These are phyloP conservation scores for Cataglyphis rosenhaueri DNA, from an alignment of 2,888 invertebrate genomes.

Conservation along the genomic window DNA sequence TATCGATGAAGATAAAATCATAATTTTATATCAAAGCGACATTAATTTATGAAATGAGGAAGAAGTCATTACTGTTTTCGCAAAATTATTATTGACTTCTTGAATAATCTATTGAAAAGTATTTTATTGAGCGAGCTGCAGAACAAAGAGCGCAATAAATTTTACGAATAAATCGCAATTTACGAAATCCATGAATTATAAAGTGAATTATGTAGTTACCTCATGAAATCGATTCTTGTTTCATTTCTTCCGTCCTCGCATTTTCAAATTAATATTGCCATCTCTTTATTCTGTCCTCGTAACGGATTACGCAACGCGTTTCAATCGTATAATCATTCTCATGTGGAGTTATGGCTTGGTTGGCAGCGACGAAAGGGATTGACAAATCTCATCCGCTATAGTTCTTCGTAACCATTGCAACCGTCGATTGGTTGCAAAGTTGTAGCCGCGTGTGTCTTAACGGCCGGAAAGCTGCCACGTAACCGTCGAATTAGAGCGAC, in stretches of 20 bases:
- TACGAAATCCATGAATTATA: background rate
- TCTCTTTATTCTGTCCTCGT: background rate
- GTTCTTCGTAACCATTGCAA: slow-evolving; percentile 1
- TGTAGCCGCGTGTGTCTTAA: slow-evolving; percentile 49
- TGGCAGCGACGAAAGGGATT: background rate
- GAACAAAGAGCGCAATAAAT: background rate
- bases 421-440: slow-evolving; percentile 18
- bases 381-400: slow-evolving; percentile 18
- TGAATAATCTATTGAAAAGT: background rate
- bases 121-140: background rate
- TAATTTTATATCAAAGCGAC: background rate
- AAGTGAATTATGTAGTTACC: background rate
- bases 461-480: slow-evolving; percentile 57
- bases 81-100: background rate
- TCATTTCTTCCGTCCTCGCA: background rate
- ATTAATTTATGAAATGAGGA: background rate
- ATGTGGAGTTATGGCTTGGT: background rate
- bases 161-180: background rate
- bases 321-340: background rate
- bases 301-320: slow-evolving; percentile 51
- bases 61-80: background rate
- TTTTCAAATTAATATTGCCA: slow-evolving; percentile 8
- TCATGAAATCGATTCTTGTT: background rate
- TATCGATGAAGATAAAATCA: background rate
- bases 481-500: slow-evolving; percentile 63